These are phyloP conservation scores for Microcebus griseorufus DNA, from an alignment of 2,113 vertebrate genomes.

Conservation along the genomic window DNA sequence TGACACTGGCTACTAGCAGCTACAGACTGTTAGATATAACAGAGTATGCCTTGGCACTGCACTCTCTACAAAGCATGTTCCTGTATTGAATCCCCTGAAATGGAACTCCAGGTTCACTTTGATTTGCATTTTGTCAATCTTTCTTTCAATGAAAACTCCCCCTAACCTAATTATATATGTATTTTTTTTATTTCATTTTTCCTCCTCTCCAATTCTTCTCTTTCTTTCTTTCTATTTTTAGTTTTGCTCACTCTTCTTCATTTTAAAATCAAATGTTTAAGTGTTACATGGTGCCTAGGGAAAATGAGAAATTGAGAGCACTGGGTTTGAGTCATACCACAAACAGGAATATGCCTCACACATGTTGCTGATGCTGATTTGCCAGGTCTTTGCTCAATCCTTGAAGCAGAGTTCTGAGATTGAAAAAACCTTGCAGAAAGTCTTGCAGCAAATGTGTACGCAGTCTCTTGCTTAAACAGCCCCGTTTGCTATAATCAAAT, in stretches of 20 bases:
- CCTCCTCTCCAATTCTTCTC: background rate
- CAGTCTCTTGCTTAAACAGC: background rate
- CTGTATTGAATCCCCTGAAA: background rate
- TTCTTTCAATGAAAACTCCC: background rate
- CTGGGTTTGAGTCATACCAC: background rate
- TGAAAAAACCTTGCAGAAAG: background rate
- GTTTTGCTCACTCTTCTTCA: background rate
- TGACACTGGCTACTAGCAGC: background rate
- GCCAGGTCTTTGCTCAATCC: background rate
- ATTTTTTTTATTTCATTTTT: background rate
- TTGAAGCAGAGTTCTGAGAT: background rate
- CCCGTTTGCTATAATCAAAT: slow-evolving; percentile 34
- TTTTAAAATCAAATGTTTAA: background rate
- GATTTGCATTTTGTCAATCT: background rate
- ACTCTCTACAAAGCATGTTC: background rate
- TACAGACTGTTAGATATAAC: background rate
- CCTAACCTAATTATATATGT: background rate
- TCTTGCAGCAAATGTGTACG: background rate
- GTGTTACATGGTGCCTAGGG: background rate
- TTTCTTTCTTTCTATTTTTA: background rate
- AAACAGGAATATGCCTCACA: background rate
- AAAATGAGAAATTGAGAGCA: background rate
- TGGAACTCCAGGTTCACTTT: background rate
- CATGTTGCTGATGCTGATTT: background rate
- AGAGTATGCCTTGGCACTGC: background rate